A percentile compares a stretch with the other conserved stretches of the same genome.
Conservation (phyloP, 2,888 invertebrate genomes). For the Apamea crenata region DNA sequence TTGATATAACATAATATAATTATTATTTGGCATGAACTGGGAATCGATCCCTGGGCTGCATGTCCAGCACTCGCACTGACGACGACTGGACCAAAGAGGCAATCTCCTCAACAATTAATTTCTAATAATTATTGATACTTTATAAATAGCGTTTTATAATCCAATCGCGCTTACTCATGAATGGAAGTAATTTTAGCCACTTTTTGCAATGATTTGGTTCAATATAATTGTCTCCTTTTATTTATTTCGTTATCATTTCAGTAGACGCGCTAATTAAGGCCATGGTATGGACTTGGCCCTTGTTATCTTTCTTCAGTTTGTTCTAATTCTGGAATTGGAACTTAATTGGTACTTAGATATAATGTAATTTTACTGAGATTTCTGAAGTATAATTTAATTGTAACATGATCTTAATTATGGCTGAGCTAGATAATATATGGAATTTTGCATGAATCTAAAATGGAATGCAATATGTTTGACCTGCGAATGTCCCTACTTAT, state of each 20-base stretch:
- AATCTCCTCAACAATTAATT: not conserved
- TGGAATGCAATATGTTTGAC: constrained; percentile 1
- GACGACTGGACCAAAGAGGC: not conserved
- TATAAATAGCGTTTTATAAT: constrained; percentile 12
- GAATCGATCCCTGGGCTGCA: not conserved
- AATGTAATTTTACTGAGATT: constrained; percentile 20
- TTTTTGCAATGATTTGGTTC: constrained; percentile 15
- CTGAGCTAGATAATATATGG: not conserved
- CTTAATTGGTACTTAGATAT: constrained; percentile 30
- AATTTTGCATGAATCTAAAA: constrained; percentile 1
- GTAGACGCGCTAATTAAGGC: constrained; percentile 36
- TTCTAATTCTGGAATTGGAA: constrained; percentile 35
- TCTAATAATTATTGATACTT: not conserved
- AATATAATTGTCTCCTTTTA: constrained; percentile 33
- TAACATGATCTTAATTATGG: not conserved
- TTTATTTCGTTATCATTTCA: constrained; percentile 48
- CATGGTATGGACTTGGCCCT: constrained; percentile 56
- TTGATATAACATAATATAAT: not conserved
- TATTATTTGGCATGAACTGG: not conserved
- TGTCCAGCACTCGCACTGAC: not conserved
- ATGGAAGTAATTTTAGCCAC: constrained; percentile 34
- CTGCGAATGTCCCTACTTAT: not conserved
- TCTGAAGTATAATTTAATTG: not conserved
- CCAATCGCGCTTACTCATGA: constrained; percentile 20
- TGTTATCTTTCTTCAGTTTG: constrained; percentile 49